Base-by-base conservation (phyloP, 2,113 vertebrate species). In the Bubalus kerabau region DNA sequence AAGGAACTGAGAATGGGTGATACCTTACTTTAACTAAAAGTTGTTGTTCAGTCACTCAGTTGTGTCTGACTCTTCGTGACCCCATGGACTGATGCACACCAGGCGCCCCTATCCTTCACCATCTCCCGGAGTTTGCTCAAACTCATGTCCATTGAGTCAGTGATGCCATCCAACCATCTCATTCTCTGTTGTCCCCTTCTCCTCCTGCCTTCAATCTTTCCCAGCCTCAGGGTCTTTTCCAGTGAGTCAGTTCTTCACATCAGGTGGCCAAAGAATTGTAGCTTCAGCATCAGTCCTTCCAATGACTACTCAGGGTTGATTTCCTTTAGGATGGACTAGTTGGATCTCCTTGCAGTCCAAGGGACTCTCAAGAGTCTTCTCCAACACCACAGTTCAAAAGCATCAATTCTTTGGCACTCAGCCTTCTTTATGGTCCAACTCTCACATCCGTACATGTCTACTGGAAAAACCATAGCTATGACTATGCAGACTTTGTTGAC, bases 1-100 rank as follows among this genome's bases (percentile, higher is more conserved):
- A 89, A 83, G 59, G 92, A 94, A 97, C 90, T 2, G 48, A 96
- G 54, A 91, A 10, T 95, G 91, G 81, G 46, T 12, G 93, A 48
- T 81, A 86, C 40, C 54, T 76, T 89, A 52, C 32, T 94, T 96
- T 87, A 74, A 74, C 56, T 7, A 71, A 83, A 95, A 87, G 36
- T 74, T 74, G 64, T 71, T 71, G 67, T 74, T 74, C 36, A 74
- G n/a, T 40, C 2, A 2, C 19, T 74, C 67, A 40, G 67, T 74
- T 24, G 67, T 13, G 5, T 74, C 67, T 23, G 67, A 74, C 11
- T 71, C 67, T 40, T 40, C 40, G n/a, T 74, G 67, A 40, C 67
- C 67, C n/a, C n/a, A 12, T 74, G 67, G 67, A 74, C 67, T 74
- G n/a, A n/a, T 40, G 67, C 10, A 74, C 21, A 40, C n/a, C n/a